A percentile compares a stretch with the other conserved stretches of the same genome.
Conservation (phyloP, 2,797 vertebrate genomes). For the Sarcoramphus papa region DNA sequence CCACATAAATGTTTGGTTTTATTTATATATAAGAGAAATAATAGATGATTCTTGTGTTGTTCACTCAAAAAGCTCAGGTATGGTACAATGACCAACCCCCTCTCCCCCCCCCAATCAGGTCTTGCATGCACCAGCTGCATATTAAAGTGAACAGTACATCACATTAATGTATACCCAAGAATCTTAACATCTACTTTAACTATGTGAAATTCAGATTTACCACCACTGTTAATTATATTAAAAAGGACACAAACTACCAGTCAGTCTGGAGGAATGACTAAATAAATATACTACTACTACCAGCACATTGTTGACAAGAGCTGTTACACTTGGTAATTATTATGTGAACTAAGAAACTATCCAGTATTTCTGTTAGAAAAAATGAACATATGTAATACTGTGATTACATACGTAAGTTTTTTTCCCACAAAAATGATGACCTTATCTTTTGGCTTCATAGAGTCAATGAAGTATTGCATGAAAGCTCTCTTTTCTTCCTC, state of each 20-base stretch:
- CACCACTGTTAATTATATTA: neutral
- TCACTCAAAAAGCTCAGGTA: neutral
- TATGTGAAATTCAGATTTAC: neutral
- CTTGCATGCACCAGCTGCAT: rapidly evolving
- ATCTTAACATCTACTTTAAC: neutral
- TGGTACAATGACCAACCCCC: neutral
- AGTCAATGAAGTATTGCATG: slow-evolving; percentile 82
- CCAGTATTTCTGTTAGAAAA: neutral
- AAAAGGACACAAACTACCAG: neutral
- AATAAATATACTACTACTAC: neutral
- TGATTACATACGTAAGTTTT: slow-evolving; percentile 83
- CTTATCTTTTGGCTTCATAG: slow-evolving; percentile 88
- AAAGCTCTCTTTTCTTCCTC: slow-evolving; percentile 90
- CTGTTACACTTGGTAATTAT: neutral
- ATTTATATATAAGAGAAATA: neutral
- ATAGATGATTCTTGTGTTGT: neutral
- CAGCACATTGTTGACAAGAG: neutral
- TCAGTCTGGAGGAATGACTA: neutral
- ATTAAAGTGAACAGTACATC: neutral
- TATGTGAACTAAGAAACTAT: neutral
- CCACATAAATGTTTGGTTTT: neutral
- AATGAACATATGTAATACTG: neutral
- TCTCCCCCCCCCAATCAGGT: neutral
- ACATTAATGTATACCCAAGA: neutral
- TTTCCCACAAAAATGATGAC: slow-evolving; percentile 93